A percentile compares a stretch with the other conserved stretches of the same genome.
phyloP scores from a whole-genome alignment of 2,113 vertebrate genomes.

The Saccopteryx leptura region DNA sequence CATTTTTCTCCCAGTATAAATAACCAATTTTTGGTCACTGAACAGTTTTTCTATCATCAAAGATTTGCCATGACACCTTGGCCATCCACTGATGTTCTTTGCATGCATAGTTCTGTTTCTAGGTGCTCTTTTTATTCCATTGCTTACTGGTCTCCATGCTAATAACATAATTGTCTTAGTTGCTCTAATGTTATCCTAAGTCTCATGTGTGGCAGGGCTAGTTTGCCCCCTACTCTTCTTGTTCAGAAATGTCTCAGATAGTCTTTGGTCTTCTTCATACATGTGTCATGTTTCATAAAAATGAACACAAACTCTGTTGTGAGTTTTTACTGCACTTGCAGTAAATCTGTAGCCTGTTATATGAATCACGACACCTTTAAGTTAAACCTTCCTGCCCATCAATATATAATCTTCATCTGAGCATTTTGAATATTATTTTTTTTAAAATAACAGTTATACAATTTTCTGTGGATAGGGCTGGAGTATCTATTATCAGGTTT shows the following conservation, averaged over 20 bases:
- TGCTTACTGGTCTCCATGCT: background rate
- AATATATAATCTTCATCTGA: background rate
- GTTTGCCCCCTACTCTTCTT: background rate
- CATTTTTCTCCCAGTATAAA: background rate
- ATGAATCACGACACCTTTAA: background rate
- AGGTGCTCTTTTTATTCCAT: background rate
- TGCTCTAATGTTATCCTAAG: background rate
- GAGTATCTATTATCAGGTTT: background rate
- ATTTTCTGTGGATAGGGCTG: background rate
- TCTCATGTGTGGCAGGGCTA: background rate
- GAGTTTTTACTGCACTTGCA: background rate
- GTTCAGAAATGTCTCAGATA: background rate
- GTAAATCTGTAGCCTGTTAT: background rate
- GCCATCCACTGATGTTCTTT: background rate
- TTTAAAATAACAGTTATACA: background rate
- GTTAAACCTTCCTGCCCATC: background rate
- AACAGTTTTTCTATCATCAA: background rate
- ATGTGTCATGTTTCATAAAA: constrained; percentile 5
- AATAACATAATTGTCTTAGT: background rate
- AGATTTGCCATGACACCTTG: background rate
- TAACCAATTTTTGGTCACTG: background rate
- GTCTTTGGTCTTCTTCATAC: background rate
- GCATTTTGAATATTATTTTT: background rate
- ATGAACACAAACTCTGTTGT: background rate
- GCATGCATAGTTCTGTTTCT: background rate